Evolutionary conservation across 2,888 invertebrate genomes (phyloP), one percentile per base, ranked within the genome.

Genomic region (Epirrita christyi): DNA sequence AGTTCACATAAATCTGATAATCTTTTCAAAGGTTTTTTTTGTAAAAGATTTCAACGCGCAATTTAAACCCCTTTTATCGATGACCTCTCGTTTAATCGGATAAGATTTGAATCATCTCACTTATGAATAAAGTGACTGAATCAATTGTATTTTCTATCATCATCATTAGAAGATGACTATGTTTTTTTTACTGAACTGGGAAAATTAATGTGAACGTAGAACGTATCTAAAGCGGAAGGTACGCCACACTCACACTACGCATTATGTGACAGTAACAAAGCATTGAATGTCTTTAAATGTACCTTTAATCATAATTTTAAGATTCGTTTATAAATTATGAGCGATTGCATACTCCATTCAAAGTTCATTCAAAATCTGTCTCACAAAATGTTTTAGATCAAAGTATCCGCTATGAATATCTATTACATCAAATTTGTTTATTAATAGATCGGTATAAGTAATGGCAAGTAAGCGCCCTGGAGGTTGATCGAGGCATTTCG

Each of bases 391-490:
- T 70, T 68, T 70, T 67, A 76, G 70, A 76, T 81, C 77, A 80
- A 77, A 80, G 73, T 70, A 72, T 73, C 75, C 72, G 76, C 74
- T 74, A 71, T 72, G 77, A 79, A 76, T 76, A 78, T 83, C 81
- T 84, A 86, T 86, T 85, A 85, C 85, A 89, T 87, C 85, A 88
- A 58, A 90, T 87, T 90, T 86, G 85, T 86, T 83, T 88, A 88
- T 88, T 89, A 90, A 89, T 91, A 90, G 89, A 88, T 90, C 82
- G 83, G 83, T 80, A 85, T 89, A 91, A 91, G 88, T 91, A 88
- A 90, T 89, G 85, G 89, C 88, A 84, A 86, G 88, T 83, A 80
- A 85, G 87, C 83, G 86, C 82, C 86, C 85, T 78, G 80, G 81
- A 84, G 85, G 83, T 83, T 74, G 76, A 72, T 78, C 78, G 75